phyloP scores from a whole-genome alignment of 2,888 invertebrate genomes.

The Brachyptera risi region DNA sequence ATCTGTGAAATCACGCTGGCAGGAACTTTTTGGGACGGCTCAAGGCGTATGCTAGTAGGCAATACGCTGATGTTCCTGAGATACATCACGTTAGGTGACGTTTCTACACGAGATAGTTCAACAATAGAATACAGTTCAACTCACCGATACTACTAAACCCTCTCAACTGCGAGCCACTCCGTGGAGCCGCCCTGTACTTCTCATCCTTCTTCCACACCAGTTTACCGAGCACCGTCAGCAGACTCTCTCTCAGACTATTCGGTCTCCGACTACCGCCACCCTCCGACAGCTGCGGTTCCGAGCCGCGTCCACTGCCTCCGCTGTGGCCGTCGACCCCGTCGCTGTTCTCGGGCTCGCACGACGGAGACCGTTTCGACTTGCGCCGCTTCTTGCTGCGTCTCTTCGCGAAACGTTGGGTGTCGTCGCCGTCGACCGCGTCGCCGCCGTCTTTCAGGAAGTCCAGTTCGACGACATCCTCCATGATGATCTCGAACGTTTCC shows the following conservation, averaged over 20 bases:
- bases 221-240: conserved; percentile 61
- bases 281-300: conserved; percentile 11
- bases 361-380: conserved; percentile 13
- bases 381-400: conserved; percentile 14
- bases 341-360: conserved; percentile 24
- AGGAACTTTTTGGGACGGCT: too few relatives aligned
- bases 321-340: conserved; percentile 17
- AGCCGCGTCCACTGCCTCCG: too few relatives aligned
- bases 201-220: conserved; percentile 52
- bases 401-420: conserved; percentile 8
- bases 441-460: conserved; percentile 32
- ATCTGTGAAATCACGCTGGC: too few relatives aligned
- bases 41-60: too few relatives aligned
- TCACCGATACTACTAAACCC: not conserved
- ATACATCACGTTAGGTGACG: too few relatives aligned
- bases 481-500: conserved; percentile 14
- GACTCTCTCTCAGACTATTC: conserved; percentile 56
- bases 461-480: conserved; percentile 33
- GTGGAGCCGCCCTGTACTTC: conserved; percentile 1
- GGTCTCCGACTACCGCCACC: conserved; percentile 36
- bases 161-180: conserved; percentile 3
- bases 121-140: too few relatives aligned
- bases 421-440: conserved; percentile 15
- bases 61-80: too few relatives aligned
- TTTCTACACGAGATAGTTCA: too few relatives aligned